Base-by-base conservation (phyloP, 1,140 invertebrate genomes). In the Bombus terrestris region DNA sequence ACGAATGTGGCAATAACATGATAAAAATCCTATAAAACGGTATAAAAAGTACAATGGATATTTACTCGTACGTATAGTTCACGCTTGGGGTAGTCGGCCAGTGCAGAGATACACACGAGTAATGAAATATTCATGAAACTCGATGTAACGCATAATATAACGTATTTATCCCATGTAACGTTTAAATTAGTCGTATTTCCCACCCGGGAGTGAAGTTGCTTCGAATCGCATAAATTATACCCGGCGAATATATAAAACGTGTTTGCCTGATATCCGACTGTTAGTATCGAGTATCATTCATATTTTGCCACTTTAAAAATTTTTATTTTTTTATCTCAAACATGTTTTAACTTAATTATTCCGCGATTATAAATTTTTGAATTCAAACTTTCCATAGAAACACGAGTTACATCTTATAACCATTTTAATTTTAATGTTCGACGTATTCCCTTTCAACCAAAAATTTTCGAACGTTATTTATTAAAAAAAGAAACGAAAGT, bases 71-170 rank as follows among this genome's bases (percentile, higher is more conserved):
- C 35, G 35, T 35, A 53, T 37, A 77, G 53, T 85, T 73, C 57
- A 73, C 81, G 74, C 35, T 78, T 22, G 57, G 32, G 32, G 39
- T 80, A 80, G 53, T 32, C 76, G 22, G 22, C 39, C 15, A 39
- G 32, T 25, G 47, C 39, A 43, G 39, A 53, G 69, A 64, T 62
- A 80, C 83, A 80, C 39, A 43, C 53, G 35, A 80, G 76, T 73
- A 72, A 85, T 85, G 83, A 85, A 85, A 85, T 85, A 85, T 85
- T 85, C 83, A 85, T 85, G 83, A 85, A 80, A 85, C 83, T 73
- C 75, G 53, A 73, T 85, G 83, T 85, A 85, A 85, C 83, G 83
- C 76, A 85, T 85, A 85, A 85, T 80, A 73, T 79, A 85, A 84
- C 53, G 75, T 72, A 84, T 80, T 85, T 85, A 85, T 80, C 69